Base-by-base conservation (phyloP, 2,797 vertebrate genomes). In the Eulemur mongoz region DNA sequence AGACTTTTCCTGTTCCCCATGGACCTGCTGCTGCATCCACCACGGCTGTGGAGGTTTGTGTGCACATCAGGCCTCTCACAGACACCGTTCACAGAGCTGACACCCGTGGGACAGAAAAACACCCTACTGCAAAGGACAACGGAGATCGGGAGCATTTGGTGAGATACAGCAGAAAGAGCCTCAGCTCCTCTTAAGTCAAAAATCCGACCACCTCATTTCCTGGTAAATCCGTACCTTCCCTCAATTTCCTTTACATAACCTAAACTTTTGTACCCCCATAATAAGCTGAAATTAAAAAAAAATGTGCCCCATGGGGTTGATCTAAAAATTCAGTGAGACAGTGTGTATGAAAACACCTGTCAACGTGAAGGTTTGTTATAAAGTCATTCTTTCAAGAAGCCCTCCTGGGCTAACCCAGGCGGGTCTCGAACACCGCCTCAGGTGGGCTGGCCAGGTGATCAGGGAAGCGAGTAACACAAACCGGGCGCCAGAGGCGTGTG, bases 11-110 rank as follows among this genome's bases (percentile, higher is more conserved):
- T 14, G 12, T 23, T 63, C n/a, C 38, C 27, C 3, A 2, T 0
- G 2, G 2, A 7, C 30, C 54, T 12, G 43, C 22, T 4, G 2
- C 23, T 30, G 27, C 12, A 2, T 1, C n/a, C 40, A 15, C 65
- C 15, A 4, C 0, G 0, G 23, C 40, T n/a, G 9, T 57, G 23
- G 35, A 43, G 27, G 1, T 17, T 40, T 2, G 30, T 25, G 2
- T 14, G 18, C 35, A 45, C n/a, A 43, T 2, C 4, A 54, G 23
- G 45, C 9, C 65, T 69, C 50, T 12, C n/a, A 11, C 1, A n/a
- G 2, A 27, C 5, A 9, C 0, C 0, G 1, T 1, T 38, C 1
- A 5, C 22, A 35, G 32, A 52, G 5, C 17, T 1, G 5, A 61
- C 0, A 1, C 38, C 12, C 0, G 0, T 1, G 27, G 57, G 10